These are phyloP conservation scores for Drosophila meridiana DNA, from an alignment of 2,888 invertebrate genomes.

Conservation along the genomic window DNA sequence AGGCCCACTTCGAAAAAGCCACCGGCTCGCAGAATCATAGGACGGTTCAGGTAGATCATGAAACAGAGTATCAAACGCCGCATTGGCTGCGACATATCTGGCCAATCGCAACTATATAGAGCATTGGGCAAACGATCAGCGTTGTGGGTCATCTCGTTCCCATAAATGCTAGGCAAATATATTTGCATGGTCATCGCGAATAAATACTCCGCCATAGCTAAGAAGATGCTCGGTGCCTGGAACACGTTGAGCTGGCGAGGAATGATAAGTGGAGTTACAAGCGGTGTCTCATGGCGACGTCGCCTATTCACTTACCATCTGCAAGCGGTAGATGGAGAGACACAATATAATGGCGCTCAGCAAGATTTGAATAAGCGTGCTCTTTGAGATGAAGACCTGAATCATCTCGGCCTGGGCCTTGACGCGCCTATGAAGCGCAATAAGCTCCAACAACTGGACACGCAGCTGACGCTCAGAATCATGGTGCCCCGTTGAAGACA, in stretches of 20 bases:
- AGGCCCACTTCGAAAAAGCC: slow-evolving; percentile 28
- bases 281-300: neutral
- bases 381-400: slow-evolving; percentile 44
- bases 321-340: slow-evolving; percentile 53
- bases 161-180: slow-evolving; percentile 55
- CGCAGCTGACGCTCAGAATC: slow-evolving; percentile 21
- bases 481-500: slow-evolving; percentile 2
- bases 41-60: slow-evolving; percentile 53
- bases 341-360: slow-evolving; percentile 55
- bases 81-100: slow-evolving; percentile 49
- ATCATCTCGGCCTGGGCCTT: slow-evolving; percentile 32
- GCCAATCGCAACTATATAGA: slow-evolving; percentile 49
- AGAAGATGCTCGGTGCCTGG: slow-evolving; percentile 23
- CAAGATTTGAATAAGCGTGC: slow-evolving; percentile 49
- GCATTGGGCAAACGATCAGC: slow-evolving; percentile 32
- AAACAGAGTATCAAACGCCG: slow-evolving; percentile 40
- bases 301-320: slow-evolving; percentile 39
- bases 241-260: slow-evolving; percentile 10
- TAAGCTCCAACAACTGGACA: slow-evolving; percentile 31
- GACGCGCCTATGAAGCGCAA: slow-evolving; percentile 43
- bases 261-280: neutral
- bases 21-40: slow-evolving; percentile 28
- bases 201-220: slow-evolving; percentile 42
- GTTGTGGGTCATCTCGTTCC: slow-evolving; percentile 45
- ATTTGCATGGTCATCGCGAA: slow-evolving; percentile 55